Evolutionary conservation across 2,113 vertebrate species (phyloP).

Genomic region (Eolophus roseicapilla): DNA sequence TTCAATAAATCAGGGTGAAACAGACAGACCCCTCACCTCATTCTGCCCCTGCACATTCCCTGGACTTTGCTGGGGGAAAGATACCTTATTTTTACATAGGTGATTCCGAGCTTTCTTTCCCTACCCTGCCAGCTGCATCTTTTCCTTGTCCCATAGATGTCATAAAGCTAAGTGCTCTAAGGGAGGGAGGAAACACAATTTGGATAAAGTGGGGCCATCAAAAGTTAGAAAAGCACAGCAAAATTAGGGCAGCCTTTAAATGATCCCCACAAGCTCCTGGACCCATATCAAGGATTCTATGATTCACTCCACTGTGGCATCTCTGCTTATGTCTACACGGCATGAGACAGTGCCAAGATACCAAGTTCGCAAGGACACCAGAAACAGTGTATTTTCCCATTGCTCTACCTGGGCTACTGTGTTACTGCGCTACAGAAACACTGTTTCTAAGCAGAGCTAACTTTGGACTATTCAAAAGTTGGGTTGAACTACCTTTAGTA

Average conservation of each 20-base stretch:
- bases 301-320: fast-evolving
- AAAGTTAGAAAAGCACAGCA: background rate
- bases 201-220: background rate
- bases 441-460: background rate
- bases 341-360: background rate
- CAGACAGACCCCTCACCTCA: background rate
- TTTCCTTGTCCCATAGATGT: background rate
- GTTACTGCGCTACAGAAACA: background rate
- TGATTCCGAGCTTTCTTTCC: background rate
- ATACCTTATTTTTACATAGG: background rate
- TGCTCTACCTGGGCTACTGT: background rate
- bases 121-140: background rate
- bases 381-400: background rate
- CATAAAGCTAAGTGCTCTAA: background rate
- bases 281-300: background rate
- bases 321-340: background rate
- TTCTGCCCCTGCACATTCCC: background rate
- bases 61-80: background rate
- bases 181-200: background rate
- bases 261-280: background rate
- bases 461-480: background rate
- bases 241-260: background rate
- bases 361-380: background rate
- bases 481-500: background rate
- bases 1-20: background rate